A percentile compares a stretch with the other conserved stretches of the same genome.
phyloP scores from a whole-genome alignment of 2,888 invertebrate genomes.

The Tachina fera region DNA sequence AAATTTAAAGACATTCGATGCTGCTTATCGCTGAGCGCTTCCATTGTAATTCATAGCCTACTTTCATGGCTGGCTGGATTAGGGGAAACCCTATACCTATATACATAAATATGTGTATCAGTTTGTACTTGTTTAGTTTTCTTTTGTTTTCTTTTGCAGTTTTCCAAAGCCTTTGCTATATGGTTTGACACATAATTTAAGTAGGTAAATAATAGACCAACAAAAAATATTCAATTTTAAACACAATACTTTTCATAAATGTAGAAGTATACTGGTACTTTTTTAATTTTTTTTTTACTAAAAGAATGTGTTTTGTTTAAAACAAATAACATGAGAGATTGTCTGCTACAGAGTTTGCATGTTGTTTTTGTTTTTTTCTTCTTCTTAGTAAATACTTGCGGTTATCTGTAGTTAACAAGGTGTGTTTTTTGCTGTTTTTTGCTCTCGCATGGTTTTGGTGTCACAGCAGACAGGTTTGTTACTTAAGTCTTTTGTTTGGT shows the following conservation, averaged over 20 bases:
- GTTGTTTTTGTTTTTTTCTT: constrained; percentile 21
- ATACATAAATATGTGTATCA: background rate
- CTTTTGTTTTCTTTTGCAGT: constrained; percentile 15
- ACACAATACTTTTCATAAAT: constrained; percentile 31
- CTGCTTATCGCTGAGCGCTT: background rate
- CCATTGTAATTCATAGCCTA: constrained; percentile 22
- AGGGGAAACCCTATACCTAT: constrained; percentile 67
- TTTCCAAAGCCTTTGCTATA: constrained; percentile 31
- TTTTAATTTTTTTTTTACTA: constrained; percentile 3
- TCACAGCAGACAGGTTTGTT: constrained; percentile 37
- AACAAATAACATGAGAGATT: constrained; percentile 9
- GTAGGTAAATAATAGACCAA: constrained; percentile 37
- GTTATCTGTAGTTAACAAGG: constrained; percentile 50
- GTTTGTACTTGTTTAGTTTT: constrained; percentile 16
- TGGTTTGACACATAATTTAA: constrained; percentile 55
- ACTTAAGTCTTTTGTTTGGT: constrained; percentile 57
- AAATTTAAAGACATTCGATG: background rate
- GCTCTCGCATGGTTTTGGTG: constrained; percentile 6
- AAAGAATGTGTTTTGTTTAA: constrained; percentile 53
- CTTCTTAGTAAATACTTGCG: constrained; percentile 47
- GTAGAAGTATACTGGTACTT: background rate
- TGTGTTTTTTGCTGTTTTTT: constrained; percentile 42
- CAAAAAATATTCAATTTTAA: background rate
- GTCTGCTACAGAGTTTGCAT: constrained; percentile 13
- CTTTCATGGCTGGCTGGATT: constrained; percentile 53